Percentiles rank a stretch among this genome's conserved stretches.
Evolutionary conservation across 2,113 vertebrate genomes (phyloP).

Genomic region (Marmota flaviventris): DNA sequence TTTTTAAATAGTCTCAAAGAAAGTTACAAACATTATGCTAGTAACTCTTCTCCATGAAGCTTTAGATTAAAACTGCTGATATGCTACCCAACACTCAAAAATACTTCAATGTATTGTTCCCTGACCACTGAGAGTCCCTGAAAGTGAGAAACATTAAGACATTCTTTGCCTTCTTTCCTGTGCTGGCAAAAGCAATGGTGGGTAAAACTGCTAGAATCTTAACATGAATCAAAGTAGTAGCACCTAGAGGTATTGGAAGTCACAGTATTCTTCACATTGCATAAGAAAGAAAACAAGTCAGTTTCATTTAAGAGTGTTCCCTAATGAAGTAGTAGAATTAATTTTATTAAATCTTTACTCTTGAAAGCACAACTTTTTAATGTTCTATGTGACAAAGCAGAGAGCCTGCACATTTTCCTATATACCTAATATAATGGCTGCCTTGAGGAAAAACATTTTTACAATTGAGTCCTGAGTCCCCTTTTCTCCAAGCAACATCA

Average conservation of each 20-base stretch:
- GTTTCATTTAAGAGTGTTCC: neutral
- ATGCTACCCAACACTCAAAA: neutral
- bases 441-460: neutral
- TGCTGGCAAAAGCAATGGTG: neutral
- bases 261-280: neutral
- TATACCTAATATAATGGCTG: neutral
- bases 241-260: neutral
- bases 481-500: neutral
- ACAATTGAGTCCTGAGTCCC: neutral
- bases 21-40: neutral
- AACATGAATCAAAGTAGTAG: neutral
- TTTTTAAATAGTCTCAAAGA: conserved; percentile 26
- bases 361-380: neutral
- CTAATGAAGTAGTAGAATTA: conserved; percentile 52
- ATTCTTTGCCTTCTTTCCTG: neutral
- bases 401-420: neutral
- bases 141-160: neutral
- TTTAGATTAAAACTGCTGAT: neutral
- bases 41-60: neutral
- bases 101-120: neutral
- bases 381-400: neutral
- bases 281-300: conserved; percentile 31
- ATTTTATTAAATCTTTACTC: conserved; percentile 22
- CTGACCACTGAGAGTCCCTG: neutral
- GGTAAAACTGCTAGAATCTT: neutral